Conservation (phyloP, 2,888 invertebrate species). For the Sussaba pulchella region DNA sequence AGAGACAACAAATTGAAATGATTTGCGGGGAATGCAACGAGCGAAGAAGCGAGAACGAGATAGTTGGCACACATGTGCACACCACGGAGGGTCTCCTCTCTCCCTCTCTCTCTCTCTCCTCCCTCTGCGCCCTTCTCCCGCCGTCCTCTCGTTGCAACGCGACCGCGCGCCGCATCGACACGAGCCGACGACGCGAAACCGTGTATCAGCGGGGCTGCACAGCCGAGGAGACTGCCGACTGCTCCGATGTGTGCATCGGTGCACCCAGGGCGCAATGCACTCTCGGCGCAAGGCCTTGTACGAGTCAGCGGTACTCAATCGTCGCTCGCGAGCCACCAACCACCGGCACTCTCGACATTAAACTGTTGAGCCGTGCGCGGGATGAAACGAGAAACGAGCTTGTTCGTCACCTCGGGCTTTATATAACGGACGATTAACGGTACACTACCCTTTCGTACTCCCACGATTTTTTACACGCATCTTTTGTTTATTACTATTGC, state of each 20-base stretch:
- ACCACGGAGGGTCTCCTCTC: constrained; percentile 37
- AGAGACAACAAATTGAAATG: constrained; percentile 48
- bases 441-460: constrained; percentile 23
- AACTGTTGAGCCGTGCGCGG: constrained; percentile 37
- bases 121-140: not conserved
- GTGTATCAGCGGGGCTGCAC: too few relatives aligned
- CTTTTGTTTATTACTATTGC: not conserved
- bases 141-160: too few relatives aligned
- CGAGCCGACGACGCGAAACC: too few relatives aligned
- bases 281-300: constrained; percentile 71
- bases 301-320: constrained; percentile 69
- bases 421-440: constrained; percentile 30
- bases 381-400: not conserved
- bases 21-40: constrained; percentile 39
- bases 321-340: too few relatives aligned
- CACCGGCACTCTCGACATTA: constrained; percentile 39
- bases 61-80: constrained; percentile 69
- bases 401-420: constrained; percentile 30
- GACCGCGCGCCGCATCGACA: too few relatives aligned
- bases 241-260: constrained; percentile 57
- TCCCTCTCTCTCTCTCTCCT: constrained; percentile 11
- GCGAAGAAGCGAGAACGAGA: constrained; percentile 58
- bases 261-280: constrained; percentile 74
- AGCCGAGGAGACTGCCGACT: constrained; percentile 35
- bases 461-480: not conserved